Evolutionary conservation across 2,113 vertebrate genomes (phyloP), one percentile per base, ranked within the genome.

Genomic region (Pomatostomus ruficeps): DNA sequence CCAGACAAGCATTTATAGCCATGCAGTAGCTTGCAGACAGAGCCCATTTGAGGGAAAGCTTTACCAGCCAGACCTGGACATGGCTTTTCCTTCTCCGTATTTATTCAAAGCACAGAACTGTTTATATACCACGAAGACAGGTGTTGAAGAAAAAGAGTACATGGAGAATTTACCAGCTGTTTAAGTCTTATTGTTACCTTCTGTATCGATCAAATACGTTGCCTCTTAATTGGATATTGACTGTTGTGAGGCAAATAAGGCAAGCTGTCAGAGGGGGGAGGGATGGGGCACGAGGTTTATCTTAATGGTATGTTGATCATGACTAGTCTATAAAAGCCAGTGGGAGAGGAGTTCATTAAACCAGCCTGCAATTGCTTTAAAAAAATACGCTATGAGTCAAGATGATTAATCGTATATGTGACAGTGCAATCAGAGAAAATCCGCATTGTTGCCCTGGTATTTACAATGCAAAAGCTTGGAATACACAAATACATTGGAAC

Each of bases 221-320:
- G 57, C 49, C 51, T 92, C 91, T 96, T 97, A 97, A 95, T 97
- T 97, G 80, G 84, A 91, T 96, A 95, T 96, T 96, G 91, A 95
- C 95, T 96, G 93, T 94, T 95, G 48, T 89, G 94, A 97, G 86
- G 94, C 95, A 95, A 93, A 96, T 97, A 91, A 91, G 93, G 62
- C 71, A 89, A 96, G 83, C 67, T 88, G 68, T 85, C 82, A 67
- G 92, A 63, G 92, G 63, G 72, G 92, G 85, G 71, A 59, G 42
- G 90, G 54, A 83, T 92, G 74, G 65, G 80, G 77, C 33, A 12
- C 4, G 5, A 91, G 62, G 72, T 94, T 93, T 96, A 72, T 70
- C 82, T 79, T 93, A 91, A 71, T 90, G 89, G 65, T 91, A 87
- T 82, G 80, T 80, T 94, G 87, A 93, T 92, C 65, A 74, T 95